Base-by-base conservation (phyloP, 2,888 invertebrate species). In the Cryptophagus acutangulus region DNA sequence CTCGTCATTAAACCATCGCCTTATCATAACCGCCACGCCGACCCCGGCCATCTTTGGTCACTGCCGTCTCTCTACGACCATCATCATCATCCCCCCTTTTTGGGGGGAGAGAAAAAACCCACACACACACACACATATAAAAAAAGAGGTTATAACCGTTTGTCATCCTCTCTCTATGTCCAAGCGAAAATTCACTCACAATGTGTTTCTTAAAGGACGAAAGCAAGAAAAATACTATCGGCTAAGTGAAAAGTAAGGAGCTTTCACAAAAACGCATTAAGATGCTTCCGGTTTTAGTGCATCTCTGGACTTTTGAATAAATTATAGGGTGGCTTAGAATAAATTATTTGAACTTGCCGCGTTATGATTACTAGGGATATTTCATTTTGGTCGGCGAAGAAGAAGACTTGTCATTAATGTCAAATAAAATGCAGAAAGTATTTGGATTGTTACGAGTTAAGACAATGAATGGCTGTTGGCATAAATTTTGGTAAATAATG, bases 1-100 rank as follows among this genome's bases (percentile, higher is more conserved):
- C 69, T 70, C 70, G 71, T 72, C 72, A 72, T 73, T 72, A 73
- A 71, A 71, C 71, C 70, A 71, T 72, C 72, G 71, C 71, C 72
- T 73, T 72, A 73, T 73, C 73, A 73, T 73, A 73, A 73, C 72
- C 72, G 69, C 69, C 70, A 54, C 53, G 57, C 60, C 68, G 66
- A 61, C 58, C 60, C 59, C 69, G 66, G 67, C 68, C 68, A 68
- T 68, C 67, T 68, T 68, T 66, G 67, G 68, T 63, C 64, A 67
- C 66, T 65, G 57, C 62, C 14, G 14, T 31, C 35, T 36, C 34
- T 41, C 36, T 42, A 31, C 36, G 17, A 37, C 41, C 30, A 24
- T 31, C 36, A 34, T 41, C 48, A 36, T 42, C 49, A 40, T 47
- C 50, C 45, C 48, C 44, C 40, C 50, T 46, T 53, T 49, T 53